Evolutionary conservation across 2,888 invertebrate genomes (phyloP).

Genomic region (Acleris holmiana): DNA sequence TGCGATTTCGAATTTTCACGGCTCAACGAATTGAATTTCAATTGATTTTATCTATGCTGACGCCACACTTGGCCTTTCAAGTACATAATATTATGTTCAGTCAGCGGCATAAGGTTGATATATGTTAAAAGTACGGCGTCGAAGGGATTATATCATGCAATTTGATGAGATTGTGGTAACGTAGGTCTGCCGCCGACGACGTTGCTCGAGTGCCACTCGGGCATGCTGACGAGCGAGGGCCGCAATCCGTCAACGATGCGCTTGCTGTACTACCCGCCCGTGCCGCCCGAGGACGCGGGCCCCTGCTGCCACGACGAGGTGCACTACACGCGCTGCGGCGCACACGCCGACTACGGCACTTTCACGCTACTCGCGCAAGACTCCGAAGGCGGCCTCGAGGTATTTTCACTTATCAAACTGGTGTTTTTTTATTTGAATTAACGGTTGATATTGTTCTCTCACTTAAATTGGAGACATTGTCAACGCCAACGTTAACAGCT

Average conservation of each 20-base stretch:
- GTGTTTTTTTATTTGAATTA: slow-evolving; percentile 21
- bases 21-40: no score
- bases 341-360: slow-evolving; percentile 90
- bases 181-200: slow-evolving; percentile 84
- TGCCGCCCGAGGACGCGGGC: slow-evolving; percentile 84
- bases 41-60: no score
- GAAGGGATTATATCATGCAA: no score
- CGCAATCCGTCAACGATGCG: slow-evolving; percentile 88
- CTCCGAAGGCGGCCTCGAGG: slow-evolving; percentile 90
- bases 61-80: no score
- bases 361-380: slow-evolving; percentile 90
- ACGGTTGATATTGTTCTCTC: not conserved
- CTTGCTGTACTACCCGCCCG: slow-evolving; percentile 89
- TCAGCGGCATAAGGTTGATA: no score
- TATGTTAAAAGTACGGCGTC: no score
- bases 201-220: slow-evolving; percentile 87
- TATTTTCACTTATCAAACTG: slow-evolving; percentile 46
- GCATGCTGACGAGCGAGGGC: slow-evolving; percentile 86
- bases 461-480: not conserved
- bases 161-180: no score
- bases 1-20: not conserved
- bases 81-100: no score
- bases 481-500: not conserved
- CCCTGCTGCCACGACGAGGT: slow-evolving; percentile 66
- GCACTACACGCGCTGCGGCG: slow-evolving; percentile 86